phyloP scores from a whole-genome alignment of 2,113 vertebrate genomes.

The Spea multiplicata region DNA sequence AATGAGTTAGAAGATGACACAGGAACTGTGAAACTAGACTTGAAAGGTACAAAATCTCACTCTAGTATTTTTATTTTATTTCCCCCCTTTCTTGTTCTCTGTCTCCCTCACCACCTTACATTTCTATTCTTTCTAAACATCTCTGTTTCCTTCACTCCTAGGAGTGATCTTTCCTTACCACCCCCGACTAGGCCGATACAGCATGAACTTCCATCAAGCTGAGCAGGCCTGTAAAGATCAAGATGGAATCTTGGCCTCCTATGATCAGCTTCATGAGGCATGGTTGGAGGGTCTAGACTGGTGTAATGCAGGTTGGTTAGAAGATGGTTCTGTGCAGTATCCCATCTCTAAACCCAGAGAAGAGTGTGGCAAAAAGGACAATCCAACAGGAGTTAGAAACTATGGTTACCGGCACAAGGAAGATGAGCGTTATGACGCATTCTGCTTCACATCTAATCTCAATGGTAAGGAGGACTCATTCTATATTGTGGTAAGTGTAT shows the following conservation, averaged over 20 bases:
- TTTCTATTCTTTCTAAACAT: neutral
- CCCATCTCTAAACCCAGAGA: conserved; percentile 86
- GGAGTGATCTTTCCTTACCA: conserved; percentile 94
- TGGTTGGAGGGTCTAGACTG: conserved; percentile 91
- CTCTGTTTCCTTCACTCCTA: conserved; percentile 30
- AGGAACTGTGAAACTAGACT: conserved; percentile 88
- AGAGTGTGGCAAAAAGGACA: conserved; percentile 78
- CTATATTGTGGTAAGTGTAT: no score
- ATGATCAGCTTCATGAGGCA: conserved; percentile 86
- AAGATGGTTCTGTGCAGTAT: conserved; percentile 91
- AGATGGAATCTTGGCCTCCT: conserved; percentile 89
- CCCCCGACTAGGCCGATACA: conserved; percentile 84
- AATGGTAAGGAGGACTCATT: conserved; percentile 67
- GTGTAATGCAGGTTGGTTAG: conserved; percentile 95
- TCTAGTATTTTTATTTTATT: neutral
- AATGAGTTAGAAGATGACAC: conserved; percentile 90
- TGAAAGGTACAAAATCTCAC: conserved; percentile 74
- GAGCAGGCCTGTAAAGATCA: conserved; percentile 80
- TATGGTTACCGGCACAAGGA: conserved; percentile 92
- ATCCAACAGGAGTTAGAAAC: conserved; percentile 78
- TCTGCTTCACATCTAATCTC: conserved; percentile 94
- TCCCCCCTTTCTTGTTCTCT: neutral
- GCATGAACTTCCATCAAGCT: conserved; percentile 82
- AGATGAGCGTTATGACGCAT: conserved; percentile 84
- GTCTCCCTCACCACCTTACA: neutral